phyloP scores from a whole-genome alignment of 2,797 vertebrate genomes.

The Apodemus agrarius region DNA sequence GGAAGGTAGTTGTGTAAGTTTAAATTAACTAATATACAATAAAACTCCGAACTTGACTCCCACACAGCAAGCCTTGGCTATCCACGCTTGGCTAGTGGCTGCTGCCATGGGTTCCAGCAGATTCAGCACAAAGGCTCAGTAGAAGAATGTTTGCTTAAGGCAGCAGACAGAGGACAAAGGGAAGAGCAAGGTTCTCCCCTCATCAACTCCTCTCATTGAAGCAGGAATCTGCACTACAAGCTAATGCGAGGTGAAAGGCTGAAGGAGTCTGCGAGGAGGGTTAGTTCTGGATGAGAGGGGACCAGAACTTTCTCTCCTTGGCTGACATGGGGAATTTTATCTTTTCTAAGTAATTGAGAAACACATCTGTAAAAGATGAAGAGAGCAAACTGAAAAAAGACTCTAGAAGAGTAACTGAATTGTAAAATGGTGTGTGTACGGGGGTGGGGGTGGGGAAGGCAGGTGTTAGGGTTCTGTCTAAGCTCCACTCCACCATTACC shows the following conservation, averaged over 20 bases:
- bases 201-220: background rate
- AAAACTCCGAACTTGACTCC: background rate
- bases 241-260: background rate
- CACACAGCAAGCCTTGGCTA: background rate
- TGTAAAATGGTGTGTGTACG: background rate
- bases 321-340: background rate
- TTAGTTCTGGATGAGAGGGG: background rate
- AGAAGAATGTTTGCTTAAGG: background rate
- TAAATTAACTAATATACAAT: background rate
- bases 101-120: background rate
- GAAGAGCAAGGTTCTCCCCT: background rate
- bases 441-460: too few species aligned
- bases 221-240: background rate
- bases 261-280: background rate
- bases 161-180: background rate
- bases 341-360: background rate
- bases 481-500: too few species aligned
- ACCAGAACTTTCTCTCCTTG: constrained; percentile 17
- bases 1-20: background rate
- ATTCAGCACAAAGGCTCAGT: background rate
- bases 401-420: background rate
- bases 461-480: too few species aligned
- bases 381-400: background rate
- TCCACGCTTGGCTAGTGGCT: background rate
- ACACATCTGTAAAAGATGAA: background rate